phyloP scores from a whole-genome alignment of 2,888 invertebrate genomes.

The Phyto melanocephala region DNA sequence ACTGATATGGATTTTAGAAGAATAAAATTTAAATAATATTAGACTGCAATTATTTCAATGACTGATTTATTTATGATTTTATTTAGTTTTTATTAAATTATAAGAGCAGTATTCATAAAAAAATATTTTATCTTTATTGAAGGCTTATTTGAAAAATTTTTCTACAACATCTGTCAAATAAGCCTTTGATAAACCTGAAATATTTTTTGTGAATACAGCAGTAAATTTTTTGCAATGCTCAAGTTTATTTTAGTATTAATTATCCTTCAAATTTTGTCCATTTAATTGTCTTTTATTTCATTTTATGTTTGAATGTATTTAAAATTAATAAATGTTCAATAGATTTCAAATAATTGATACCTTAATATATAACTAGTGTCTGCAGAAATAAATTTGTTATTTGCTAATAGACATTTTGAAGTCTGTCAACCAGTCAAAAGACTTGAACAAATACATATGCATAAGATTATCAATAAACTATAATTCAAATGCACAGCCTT shows the following conservation, averaged over 20 bases:
- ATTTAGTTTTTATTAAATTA: too few species aligned
- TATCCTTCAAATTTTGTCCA: neutral
- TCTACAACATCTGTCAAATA: too few species aligned
- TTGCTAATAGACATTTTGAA: slow-evolving; percentile 49
- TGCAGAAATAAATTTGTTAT: neutral
- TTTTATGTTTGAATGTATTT: slow-evolving; percentile 5
- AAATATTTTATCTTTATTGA: too few species aligned
- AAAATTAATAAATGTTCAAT: slow-evolving; percentile 15
- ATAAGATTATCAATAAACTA: slow-evolving; percentile 66
- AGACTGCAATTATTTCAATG: too few species aligned
- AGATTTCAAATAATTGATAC: slow-evolving; percentile 8
- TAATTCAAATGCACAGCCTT: neutral
- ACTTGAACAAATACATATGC: neutral
- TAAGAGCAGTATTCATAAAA: too few species aligned
- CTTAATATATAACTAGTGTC: neutral
- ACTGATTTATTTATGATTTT: too few species aligned
- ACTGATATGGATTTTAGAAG: too few species aligned
- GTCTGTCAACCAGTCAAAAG: slow-evolving; percentile 44
- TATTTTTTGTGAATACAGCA: too few species aligned
- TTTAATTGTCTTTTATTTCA: neutral
- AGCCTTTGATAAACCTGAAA: too few species aligned
- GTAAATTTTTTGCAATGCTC: too few species aligned
- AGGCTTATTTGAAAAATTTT: too few species aligned
- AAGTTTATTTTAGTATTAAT: neutral
- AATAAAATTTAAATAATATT: too few species aligned